phyloP scores from a whole-genome alignment of 2,888 invertebrate species.

The Leptinotarsa peninsularis region DNA sequence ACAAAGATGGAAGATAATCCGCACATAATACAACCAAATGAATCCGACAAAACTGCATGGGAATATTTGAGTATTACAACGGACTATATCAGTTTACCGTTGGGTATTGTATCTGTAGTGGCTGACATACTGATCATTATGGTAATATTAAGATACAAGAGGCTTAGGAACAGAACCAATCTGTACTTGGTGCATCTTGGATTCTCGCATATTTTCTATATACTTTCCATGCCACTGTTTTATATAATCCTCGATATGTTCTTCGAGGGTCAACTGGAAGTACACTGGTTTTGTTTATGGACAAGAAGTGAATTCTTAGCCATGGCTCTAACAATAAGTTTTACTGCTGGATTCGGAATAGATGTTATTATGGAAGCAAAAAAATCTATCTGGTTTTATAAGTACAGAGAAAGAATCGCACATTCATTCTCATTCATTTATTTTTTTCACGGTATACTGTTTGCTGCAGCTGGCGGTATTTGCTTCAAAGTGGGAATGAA shows the following conservation, averaged over 20 bases:
- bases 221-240: conserved; percentile 44
- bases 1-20: conserved; percentile 24
- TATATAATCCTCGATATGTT: conserved; percentile 42
- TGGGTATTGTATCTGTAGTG: conserved; percentile 32
- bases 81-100: conserved; percentile 41
- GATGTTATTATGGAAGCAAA: conserved; percentile 43
- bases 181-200: conserved; percentile 43
- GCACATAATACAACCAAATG: conserved; percentile 33
- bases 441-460: conserved; percentile 41
- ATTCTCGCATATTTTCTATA: conserved; percentile 39
- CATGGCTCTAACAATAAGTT: conserved; percentile 43
- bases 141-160: conserved; percentile 37
- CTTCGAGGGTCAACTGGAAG: conserved; percentile 31
- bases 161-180: conserved; percentile 41
- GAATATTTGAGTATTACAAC: conserved; percentile 39
- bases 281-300: conserved; percentile 45
- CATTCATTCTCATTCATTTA: conserved; percentile 46
- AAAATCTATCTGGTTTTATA: conserved; percentile 37
- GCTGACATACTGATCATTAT: conserved; percentile 36
- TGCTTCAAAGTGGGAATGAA: conserved; percentile 41
- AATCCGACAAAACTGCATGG: conserved; percentile 31
- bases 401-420: conserved; percentile 39
- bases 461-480: conserved; percentile 39
- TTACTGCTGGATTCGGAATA: conserved; percentile 42
- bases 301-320: conserved; percentile 40